Base-by-base conservation (phyloP, 1,140 invertebrate genomes). In the Heliconius congener region DNA sequence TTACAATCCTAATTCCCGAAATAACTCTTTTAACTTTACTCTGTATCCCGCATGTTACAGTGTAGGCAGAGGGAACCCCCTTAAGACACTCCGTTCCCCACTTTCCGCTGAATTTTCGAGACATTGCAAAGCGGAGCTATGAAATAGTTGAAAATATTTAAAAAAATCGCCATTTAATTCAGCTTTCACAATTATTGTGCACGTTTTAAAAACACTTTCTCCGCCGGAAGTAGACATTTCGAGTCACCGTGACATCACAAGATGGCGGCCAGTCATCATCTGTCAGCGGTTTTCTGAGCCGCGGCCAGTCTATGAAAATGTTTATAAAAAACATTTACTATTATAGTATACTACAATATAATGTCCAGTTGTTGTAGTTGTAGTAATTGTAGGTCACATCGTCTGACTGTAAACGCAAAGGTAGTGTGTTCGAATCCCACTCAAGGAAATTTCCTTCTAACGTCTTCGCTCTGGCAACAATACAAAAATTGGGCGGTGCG, bases 101-200 rank as follows among this genome's bases (percentile, higher is more conserved):
- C 18, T 57, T 57, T 9, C 18, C 6, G 42, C 13, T 11, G 11
- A 13, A 42, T 42, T 42, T 42, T 42, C 39, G 9, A 42, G 39
- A 42, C 16, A 50, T 18, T 18, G 16, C 13, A 50, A 5, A 4
- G 18, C 0, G 16, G 2, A 19, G 16, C 18, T 52, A 52, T 16
- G 50, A 52, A 52, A 52, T 19, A 16, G 9, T 11, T 66, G 11
- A 66, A 66, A 66, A 27, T 27, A 27, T 27, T 16, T 4, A 1
- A 16, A 57, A 66, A 52, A 52, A 27, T 13, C 3, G 13, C 13
- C 9, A 66, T 66, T 72, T 23, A 34, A 84, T 88, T 86, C 37
- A 70, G 87, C 88, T 90, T 87, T 89, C 84, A 34, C 27, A 82
- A 88, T 89, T 86, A 89, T 86, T 83, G 78, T 84, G 79, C 9